Evolutionary conservation across 2,888 invertebrate genomes (phyloP).

Genomic region (Platycheirus albimanus): DNA sequence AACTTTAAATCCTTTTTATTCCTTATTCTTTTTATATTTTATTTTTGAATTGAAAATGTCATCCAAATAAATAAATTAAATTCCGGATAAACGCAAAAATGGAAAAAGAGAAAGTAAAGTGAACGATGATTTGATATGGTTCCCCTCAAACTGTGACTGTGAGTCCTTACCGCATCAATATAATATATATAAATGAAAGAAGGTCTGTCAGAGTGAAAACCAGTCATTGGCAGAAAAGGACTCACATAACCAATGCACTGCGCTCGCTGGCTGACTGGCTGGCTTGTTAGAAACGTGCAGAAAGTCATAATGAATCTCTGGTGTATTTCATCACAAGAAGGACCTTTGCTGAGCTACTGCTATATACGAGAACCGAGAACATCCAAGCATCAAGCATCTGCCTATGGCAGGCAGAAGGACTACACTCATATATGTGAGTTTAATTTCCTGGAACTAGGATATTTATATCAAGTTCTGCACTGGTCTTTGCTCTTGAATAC

Average conservation of each 20-base stretch:
- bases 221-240: slow-evolving; percentile 34
- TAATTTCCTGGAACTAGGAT: slow-evolving; percentile 66
- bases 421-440: slow-evolving; percentile 50
- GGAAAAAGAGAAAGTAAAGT: not conserved
- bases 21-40: slow-evolving; percentile 15
- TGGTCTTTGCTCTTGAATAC: not conserved
- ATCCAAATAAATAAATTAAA: slow-evolving; percentile 65
- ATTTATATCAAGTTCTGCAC: slow-evolving; percentile 59
- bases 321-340: slow-evolving; percentile 45
- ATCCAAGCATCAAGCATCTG: too few species aligned
- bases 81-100: slow-evolving; percentile 39
- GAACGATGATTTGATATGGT: too few species aligned
- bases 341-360: slow-evolving; percentile 28
- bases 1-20: not conserved
- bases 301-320: slow-evolving; percentile 19
- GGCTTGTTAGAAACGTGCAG: not conserved
- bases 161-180: not conserved
- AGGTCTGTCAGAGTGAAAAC: slow-evolving; percentile 15
- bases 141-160: not conserved
- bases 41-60: slow-evolving; percentile 47
- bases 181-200: too few species aligned
- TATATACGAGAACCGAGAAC: too few species aligned
- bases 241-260: slow-evolving; percentile 4
- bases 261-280: too few species aligned
- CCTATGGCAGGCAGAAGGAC: slow-evolving; percentile 46